These are phyloP conservation scores for Typhlomys cinereus DNA, from an alignment of 2,113 vertebrate genomes.

Conservation along the genomic window DNA sequence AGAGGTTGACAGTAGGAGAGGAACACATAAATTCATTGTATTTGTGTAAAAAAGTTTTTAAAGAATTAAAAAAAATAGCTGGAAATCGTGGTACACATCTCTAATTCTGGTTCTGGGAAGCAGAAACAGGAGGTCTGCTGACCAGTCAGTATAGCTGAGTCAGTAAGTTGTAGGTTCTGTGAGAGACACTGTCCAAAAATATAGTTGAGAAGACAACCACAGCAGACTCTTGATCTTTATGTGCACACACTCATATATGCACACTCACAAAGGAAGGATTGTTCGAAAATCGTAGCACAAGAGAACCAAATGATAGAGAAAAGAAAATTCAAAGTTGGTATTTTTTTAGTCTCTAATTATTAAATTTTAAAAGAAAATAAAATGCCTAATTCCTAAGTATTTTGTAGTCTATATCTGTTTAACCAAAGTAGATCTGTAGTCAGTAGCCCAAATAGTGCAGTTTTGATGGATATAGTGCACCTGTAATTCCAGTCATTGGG, in stretches of 20 bases:
- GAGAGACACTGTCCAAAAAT: neutral
- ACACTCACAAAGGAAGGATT: neutral
- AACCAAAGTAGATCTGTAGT: slow-evolving; percentile 7
- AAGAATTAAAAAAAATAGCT: neutral
- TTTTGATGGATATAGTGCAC: neutral
- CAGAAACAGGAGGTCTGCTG: neutral
- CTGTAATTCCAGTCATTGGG: neutral
- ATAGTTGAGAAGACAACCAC: neutral
- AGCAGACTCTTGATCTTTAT: neutral
- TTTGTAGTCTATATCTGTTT: neutral
- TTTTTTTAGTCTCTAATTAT: slow-evolving; percentile 7
- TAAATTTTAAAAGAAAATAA: slow-evolving; percentile 52
- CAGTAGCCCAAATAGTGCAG: neutral
- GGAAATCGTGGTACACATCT: neutral
- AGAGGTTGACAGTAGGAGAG: too few species aligned
- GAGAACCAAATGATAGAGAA: neutral
- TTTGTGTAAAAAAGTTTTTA: too few species aligned
- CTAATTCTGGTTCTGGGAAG: neutral
- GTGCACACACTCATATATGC: too few species aligned
- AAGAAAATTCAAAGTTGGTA: slow-evolving; percentile 20
- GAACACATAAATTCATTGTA: too few species aligned
- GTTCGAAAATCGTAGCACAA: neutral
- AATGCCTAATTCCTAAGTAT: slow-evolving; percentile 29
- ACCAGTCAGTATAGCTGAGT: neutral
- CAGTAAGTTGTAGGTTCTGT: neutral